Conservation (phyloP, 2,113 vertebrate species). For the Gavialis gangeticus region DNA sequence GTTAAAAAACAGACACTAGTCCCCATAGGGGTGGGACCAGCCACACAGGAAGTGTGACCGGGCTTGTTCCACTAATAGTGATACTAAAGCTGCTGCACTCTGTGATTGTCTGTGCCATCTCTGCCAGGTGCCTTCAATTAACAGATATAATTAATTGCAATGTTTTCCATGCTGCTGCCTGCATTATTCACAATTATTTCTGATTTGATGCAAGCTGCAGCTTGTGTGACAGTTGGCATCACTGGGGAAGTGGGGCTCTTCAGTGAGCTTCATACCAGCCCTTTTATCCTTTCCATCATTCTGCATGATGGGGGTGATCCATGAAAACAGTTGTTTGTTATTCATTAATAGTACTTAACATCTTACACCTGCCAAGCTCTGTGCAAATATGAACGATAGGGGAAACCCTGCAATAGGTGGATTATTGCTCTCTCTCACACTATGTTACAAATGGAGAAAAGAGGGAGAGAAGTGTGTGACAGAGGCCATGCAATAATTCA, state of each 20-base stretch:
- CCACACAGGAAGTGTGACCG: not conserved
- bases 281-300: not conserved
- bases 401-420: not conserved
- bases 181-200: not conserved
- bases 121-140: conserved; percentile 18
- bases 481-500: not conserved
- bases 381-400: not conserved
- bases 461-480: not conserved
- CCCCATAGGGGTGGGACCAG: not conserved
- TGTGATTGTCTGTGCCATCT: not conserved
- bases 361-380: not conserved
- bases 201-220: not conserved
- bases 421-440: not conserved
- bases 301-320: not conserved
- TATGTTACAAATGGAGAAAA: not conserved
- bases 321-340: not conserved
- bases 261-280: not conserved
- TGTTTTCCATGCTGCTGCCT: not conserved
- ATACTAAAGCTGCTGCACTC: not conserved
- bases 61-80: too few species aligned
- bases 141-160: conserved; percentile 13
- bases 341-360: not conserved
- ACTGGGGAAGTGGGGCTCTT: not conserved
- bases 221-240: not conserved
- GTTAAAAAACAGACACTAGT: not conserved